Base-by-base conservation (phyloP, 92 coral and sea anemone species). In the Phenganax subtilis region DNA sequence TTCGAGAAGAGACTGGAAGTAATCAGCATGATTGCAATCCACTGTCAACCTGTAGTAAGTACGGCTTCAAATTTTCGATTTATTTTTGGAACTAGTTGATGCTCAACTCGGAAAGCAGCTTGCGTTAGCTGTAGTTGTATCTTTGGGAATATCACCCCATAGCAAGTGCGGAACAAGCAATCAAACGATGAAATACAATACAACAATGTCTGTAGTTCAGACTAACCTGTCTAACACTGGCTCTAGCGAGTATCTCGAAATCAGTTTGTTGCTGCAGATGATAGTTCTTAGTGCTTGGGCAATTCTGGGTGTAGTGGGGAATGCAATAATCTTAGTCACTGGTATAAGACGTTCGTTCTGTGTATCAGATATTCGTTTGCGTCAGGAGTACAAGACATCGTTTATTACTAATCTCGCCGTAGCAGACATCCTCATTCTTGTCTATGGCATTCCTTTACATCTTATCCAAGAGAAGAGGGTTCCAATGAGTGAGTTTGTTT, bases 221-320 rank as follows among this genome's bases (percentile, higher is more conserved):
- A 68, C 31, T 37, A 17, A 30, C 73, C 47, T 37, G 47, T 68
- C 53, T 17, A 28, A 55, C 16, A 51, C 73, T 10, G 73, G 53
- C 73, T 68, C 73, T n/a, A 30, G 0, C 11, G 73, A 68, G 52
- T 68, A 30, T 68, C 20, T 78, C 31, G 82, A 82, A 44, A 75
- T 51, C 54, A 72, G 47, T 81, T 54, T 79, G 85, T 71, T 85
- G 74, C 72, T 85, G 31, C 72, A 62, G 80, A 73, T 63, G 54
- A 61, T 72, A 64, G 84, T 81, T 62, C 73, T 85, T 64, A 67
- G 64, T 54, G 61, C 75, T 17, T 52, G 51, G 58, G 54, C 74
- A 9, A 61, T 55, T 9, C 29, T 79, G 25, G 83, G 83, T 29
- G 56, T 79, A 28, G 72, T 1, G 10, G 83, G 83, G 6, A 79